A percentile compares a stretch with the other conserved stretches of the same genome.
These are phyloP conservation scores for Uloborus plumipes DNA, from an alignment of 2,888 invertebrate species.

Conservation along the genomic window DNA sequence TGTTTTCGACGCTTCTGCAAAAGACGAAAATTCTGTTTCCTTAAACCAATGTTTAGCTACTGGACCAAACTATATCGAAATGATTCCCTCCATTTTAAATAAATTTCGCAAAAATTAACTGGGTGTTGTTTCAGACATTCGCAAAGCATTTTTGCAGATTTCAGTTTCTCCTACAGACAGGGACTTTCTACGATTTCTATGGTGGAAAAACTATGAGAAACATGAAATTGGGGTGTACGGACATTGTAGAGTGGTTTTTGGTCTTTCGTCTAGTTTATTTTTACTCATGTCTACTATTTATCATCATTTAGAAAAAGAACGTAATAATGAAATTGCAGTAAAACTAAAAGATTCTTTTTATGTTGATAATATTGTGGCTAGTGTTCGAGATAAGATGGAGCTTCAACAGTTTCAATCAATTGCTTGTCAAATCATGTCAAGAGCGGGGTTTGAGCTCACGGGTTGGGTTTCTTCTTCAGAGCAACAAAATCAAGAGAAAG, in stretches of 20 bases:
- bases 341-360: conserved; percentile 1
- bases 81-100: conserved; percentile 26
- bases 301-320: conserved; percentile 5
- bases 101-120: conserved; percentile 15
- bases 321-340: background rate
- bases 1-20: conserved; percentile 28
- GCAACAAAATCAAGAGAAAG: too few species aligned
- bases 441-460: background rate
- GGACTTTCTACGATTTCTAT: background rate
- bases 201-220: too few species aligned
- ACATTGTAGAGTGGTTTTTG: too few species aligned
- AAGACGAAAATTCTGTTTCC: conserved; percentile 4
- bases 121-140: conserved; percentile 5
- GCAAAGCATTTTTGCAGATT: conserved; percentile 27
- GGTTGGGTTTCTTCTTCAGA: too few species aligned
- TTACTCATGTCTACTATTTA: conserved; percentile 14
- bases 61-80: conserved; percentile 9
- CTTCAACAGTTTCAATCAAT: background rate
- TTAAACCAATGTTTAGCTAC: conserved; percentile 22
- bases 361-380: background rate
- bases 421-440: background rate
- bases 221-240: too few species aligned
- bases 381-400: background rate
- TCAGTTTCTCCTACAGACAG: conserved; percentile 11
- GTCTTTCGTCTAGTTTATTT: background rate